Percentiles rank a stretch among this genome's conserved stretches.
Conservation (phyloP, 2,797 vertebrate species). For the Gephyroberyx darwinii region DNA sequence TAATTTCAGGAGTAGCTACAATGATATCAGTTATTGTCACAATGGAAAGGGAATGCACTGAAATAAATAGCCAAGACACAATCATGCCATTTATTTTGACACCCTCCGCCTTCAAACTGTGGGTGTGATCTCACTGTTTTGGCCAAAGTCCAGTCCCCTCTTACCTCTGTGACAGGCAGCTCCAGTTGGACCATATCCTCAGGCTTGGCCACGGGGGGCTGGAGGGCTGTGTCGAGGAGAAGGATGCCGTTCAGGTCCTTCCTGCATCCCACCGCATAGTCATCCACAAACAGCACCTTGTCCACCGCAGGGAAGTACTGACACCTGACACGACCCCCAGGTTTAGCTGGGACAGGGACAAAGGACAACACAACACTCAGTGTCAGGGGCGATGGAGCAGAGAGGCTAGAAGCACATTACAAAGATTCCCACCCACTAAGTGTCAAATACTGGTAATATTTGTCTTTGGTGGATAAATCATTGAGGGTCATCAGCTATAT, state of each 20-base stretch:
- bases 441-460: not conserved
- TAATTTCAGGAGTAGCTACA: too few species aligned
- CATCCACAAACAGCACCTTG: constrained; percentile 99
- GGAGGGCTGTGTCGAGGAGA: constrained; percentile 96
- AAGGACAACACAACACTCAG: constrained; percentile 29
- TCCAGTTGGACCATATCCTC: constrained; percentile 98
- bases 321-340: constrained; percentile 95
- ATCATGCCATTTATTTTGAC: too few species aligned
- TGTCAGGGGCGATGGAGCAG: constrained; percentile 24
- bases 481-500: not conserved
- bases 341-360: constrained; percentile 85
- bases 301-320: constrained; percentile 98
- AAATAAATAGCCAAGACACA: too few species aligned
- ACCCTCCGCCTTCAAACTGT: too few species aligned
- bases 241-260: constrained; percentile 99
- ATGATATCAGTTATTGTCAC: too few species aligned
- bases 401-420: not conserved
- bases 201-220: constrained; percentile 95
- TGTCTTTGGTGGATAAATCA: not conserved
- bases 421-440: not conserved
- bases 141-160: not conserved
- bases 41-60: too few species aligned
- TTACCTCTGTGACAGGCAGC: constrained; percentile 97
- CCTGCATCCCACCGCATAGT: constrained; percentile 97
- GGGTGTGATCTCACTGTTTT: too few species aligned